These are phyloP conservation scores for Aptenodytes forsteri DNA, from an alignment of 2,113 vertebrate species.

Conservation along the genomic window DNA sequence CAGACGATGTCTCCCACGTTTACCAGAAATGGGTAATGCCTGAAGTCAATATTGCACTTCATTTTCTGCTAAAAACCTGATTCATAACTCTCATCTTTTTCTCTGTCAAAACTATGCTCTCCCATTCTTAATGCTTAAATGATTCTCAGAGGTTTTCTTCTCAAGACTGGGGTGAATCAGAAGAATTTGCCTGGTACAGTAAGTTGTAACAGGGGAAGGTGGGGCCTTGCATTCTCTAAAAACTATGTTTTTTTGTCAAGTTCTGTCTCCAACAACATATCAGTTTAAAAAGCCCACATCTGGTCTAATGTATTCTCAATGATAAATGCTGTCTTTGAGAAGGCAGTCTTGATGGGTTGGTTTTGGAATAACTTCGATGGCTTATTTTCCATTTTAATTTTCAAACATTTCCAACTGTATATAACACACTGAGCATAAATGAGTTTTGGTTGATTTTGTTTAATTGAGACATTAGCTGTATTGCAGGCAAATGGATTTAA, in stretches of 20 bases:
- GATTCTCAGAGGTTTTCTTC: neutral
- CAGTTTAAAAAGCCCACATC: neutral
- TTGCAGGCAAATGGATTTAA: neutral
- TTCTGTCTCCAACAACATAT: neutral
- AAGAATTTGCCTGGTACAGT: neutral
- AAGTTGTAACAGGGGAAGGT: neutral
- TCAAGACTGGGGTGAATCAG: neutral
- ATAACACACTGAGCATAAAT: neutral
- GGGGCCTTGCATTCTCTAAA: neutral
- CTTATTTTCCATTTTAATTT: neutral
- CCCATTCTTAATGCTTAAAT: neutral
- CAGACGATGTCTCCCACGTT: neutral
- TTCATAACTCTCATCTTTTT: neutral
- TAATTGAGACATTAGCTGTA: neutral
- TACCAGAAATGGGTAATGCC: neutral
- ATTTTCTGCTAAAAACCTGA: neutral
- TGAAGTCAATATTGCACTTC: neutral
- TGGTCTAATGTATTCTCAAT: neutral
- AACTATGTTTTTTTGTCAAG: neutral
- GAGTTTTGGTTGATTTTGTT: neutral
- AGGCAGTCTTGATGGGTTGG: neutral
- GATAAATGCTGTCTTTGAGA: neutral
- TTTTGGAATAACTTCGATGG: neutral
- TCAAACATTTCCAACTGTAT: neutral
- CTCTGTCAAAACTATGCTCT: neutral